Conservation (phyloP, 1,140 invertebrate species). For the Drosophila quadrilineata region DNA sequence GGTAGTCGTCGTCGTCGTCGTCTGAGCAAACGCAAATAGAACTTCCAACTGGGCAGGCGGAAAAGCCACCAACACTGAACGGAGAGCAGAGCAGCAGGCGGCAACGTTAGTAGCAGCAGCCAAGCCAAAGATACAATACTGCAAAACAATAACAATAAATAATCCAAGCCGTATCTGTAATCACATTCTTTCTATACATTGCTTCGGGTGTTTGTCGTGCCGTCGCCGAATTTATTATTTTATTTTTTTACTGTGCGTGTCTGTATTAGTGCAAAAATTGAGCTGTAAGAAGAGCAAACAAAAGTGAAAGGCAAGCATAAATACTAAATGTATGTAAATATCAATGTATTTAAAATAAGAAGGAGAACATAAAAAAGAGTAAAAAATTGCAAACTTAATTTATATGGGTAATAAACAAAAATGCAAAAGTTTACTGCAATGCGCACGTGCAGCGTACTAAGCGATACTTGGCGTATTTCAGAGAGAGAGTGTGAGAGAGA, state of each 20-base stretch:
- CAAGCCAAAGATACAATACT: conserved; percentile 8
- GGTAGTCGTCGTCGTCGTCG: conserved; percentile 47
- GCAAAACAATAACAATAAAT: conserved; percentile 35
- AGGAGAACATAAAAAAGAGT: too few relatives aligned
- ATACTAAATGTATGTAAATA: too few relatives aligned
- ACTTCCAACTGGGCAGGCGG: conserved; percentile 45
- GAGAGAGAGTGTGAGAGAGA: background rate
- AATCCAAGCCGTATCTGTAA: conserved; percentile 8
- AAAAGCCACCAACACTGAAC: conserved; percentile 33
- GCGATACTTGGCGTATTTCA: background rate
- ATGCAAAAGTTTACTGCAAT: background rate
- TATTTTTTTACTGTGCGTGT: conserved; percentile 4
- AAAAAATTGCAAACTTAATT: background rate
- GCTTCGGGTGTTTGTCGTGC: too few relatives aligned
- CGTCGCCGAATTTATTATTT: background rate
- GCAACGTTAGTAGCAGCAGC: background rate
- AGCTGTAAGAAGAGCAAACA: too few relatives aligned
- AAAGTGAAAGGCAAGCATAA: too few relatives aligned
- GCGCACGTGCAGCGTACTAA: conserved; percentile 55
- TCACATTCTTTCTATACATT: conserved; percentile 2
- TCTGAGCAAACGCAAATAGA: conserved; percentile 78
- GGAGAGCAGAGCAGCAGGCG: background rate
- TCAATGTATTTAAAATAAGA: too few relatives aligned
- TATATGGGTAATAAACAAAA: background rate
- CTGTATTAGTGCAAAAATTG: too few relatives aligned